Conservation (phyloP, 2,797 vertebrate genomes). For the Rachycentron canadum region DNA sequence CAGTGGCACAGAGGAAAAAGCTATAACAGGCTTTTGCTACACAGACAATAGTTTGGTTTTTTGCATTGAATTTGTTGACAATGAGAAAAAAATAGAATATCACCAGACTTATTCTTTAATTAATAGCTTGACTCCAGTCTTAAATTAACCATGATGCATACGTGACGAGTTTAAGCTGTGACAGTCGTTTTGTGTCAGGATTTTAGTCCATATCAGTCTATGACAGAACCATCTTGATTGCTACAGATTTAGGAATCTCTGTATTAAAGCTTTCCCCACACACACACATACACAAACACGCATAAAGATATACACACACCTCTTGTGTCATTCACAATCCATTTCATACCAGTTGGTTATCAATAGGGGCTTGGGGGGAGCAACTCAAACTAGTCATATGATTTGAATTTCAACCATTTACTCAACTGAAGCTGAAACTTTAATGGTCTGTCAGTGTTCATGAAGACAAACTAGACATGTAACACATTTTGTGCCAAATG, state of each 20-base stretch:
- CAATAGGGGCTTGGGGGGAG: slow-evolving; percentile 16
- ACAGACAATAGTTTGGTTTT: neutral
- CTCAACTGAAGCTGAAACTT: slow-evolving; percentile 39
- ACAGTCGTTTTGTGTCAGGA: neutral
- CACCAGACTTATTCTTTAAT: neutral
- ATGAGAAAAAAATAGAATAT: neutral
- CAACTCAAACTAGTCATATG: slow-evolving; percentile 16
- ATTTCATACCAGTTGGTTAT: slow-evolving; percentile 11
- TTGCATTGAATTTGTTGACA: slow-evolving; percentile 10
- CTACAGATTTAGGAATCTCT: neutral
- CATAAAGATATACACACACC: slow-evolving; percentile 3
- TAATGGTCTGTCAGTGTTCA: slow-evolving; percentile 55
- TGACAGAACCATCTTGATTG: neutral
- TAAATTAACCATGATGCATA: neutral
- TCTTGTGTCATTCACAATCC: slow-evolving; percentile 18
- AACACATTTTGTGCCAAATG: slow-evolving; percentile 50
- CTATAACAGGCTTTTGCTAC: neutral
- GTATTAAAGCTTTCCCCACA: neutral
- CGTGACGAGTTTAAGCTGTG: no score
- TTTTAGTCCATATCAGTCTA: neutral
- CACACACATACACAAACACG: slow-evolving; percentile 21
- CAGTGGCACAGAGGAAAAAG: neutral
- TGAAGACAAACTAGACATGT: slow-evolving; percentile 26
- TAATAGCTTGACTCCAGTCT: neutral
- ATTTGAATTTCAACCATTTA: slow-evolving; percentile 34